phyloP scores from a whole-genome alignment of 2,888 invertebrate species.

The Crocallis elinguaria region DNA sequence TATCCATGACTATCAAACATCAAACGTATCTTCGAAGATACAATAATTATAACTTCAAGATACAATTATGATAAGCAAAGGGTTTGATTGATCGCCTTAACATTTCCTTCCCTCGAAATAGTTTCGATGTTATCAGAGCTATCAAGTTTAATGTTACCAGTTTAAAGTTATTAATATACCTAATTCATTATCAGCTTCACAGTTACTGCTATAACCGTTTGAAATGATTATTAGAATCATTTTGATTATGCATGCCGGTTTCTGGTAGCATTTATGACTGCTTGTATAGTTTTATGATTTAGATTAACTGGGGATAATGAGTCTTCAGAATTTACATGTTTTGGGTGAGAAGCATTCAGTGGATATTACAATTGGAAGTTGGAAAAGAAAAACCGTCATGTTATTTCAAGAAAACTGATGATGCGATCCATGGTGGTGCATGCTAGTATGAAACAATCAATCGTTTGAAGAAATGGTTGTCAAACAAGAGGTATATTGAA shows the following conservation, averaged over 20 bases:
- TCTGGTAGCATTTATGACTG: neutral
- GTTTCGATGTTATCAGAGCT: slow-evolving; percentile 19
- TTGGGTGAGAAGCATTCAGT: no score
- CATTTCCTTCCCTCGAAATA: slow-evolving; percentile 6
- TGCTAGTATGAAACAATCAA: no score
- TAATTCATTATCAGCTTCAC: slow-evolving; percentile 17
- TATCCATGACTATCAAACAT: neutral
- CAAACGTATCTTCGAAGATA: neutral
- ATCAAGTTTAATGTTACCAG: slow-evolving; percentile 12
- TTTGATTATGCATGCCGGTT: neutral
- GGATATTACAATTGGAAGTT: no score
- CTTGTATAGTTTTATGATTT: no score
- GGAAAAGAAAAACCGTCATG: no score
- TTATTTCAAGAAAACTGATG: no score
- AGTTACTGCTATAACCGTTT: slow-evolving; percentile 11
- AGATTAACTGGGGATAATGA: no score
- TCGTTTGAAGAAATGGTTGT: no score
- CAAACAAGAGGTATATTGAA: no score
- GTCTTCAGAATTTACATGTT: no score
- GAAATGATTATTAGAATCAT: slow-evolving; percentile 4
- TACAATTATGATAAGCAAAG: slow-evolving; percentile 15
- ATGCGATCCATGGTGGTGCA: no score
- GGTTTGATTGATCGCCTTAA: slow-evolving; percentile 8
- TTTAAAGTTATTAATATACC: slow-evolving; percentile 4
- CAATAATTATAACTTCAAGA: neutral